A percentile compares a stretch with the other conserved stretches of the same genome.
phyloP scores from a whole-genome alignment of 2,797 vertebrate species.

The Pangasius krempfi region DNA sequence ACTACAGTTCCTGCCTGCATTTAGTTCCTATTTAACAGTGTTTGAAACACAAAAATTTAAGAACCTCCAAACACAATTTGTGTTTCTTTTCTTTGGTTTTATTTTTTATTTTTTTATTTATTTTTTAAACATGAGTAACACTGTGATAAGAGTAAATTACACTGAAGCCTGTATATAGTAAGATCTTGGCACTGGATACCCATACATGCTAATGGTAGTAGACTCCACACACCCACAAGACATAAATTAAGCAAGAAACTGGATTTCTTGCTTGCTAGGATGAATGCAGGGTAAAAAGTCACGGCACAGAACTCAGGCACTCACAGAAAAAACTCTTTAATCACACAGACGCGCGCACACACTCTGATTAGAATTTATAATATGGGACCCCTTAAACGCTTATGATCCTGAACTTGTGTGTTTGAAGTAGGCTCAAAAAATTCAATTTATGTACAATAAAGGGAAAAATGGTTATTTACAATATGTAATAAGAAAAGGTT shows the following conservation, averaged over 20 bases:
- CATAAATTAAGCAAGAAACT: background rate
- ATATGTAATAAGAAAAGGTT: background rate
- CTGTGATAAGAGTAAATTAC: background rate
- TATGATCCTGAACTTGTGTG: background rate
- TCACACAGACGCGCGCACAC: background rate
- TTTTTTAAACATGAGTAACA: background rate
- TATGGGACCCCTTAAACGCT: background rate
- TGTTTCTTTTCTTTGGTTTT: background rate
- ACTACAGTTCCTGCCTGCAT: background rate
- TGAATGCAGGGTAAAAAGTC: background rate
- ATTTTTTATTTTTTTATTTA: background rate
- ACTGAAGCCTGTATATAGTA: background rate
- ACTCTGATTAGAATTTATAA: background rate
- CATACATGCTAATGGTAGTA: background rate
- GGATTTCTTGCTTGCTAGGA: background rate
- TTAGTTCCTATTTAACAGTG: background rate
- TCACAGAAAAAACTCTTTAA: background rate
- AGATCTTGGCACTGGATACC: background rate
- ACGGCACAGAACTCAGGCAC: background rate
- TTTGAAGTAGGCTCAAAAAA: background rate
- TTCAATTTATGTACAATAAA: background rate
- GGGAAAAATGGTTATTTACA: background rate
- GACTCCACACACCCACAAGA: background rate
- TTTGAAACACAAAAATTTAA: no score
- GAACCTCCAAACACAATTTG: background rate